Percentiles rank a stretch among this genome's conserved stretches.
These are phyloP conservation scores for Pluvianellus socialis DNA, from an alignment of 2,113 vertebrate genomes.

Conservation along the genomic window DNA sequence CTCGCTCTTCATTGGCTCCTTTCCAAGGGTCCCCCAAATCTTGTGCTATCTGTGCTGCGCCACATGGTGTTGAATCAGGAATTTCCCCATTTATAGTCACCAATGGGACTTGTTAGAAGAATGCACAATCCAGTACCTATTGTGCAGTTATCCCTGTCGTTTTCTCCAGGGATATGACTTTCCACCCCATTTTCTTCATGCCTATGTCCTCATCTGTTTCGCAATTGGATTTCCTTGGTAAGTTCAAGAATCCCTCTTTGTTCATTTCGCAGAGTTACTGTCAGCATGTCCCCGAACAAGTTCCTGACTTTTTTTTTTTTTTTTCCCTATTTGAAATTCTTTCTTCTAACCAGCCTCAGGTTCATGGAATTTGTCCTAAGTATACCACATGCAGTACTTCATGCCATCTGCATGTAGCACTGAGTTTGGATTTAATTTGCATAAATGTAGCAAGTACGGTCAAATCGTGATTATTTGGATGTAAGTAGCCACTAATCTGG, in stretches of 20 bases:
- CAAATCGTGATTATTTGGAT: background rate
- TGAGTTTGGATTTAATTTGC: background rate
- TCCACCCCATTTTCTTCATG: slow-evolving; percentile 38
- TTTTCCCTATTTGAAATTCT: background rate
- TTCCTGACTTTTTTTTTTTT: background rate
- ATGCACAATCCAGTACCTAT: background rate
- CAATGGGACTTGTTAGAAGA: background rate
- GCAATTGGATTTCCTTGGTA: slow-evolving; percentile 30
- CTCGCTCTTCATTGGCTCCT: background rate
- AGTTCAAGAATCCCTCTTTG: slow-evolving; percentile 30
- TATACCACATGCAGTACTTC: background rate
- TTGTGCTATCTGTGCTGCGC: background rate
- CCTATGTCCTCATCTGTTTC: slow-evolving; percentile 36
- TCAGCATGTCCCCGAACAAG: background rate
- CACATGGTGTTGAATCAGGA: background rate
- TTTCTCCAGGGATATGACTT: slow-evolving; percentile 36
- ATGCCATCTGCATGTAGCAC: background rate
- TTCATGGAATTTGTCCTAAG: background rate
- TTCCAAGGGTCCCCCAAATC: background rate
- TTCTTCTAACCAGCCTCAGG: background rate
- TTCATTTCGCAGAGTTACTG: background rate
- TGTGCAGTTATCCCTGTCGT: background rate
- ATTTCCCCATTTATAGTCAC: background rate
- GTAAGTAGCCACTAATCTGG: background rate
- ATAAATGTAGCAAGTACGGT: background rate